Evolutionary conservation across 2,113 vertebrate genomes (phyloP), one percentile per base, ranked within the genome.

Genomic region (Chloropsis hardwickii): DNA sequence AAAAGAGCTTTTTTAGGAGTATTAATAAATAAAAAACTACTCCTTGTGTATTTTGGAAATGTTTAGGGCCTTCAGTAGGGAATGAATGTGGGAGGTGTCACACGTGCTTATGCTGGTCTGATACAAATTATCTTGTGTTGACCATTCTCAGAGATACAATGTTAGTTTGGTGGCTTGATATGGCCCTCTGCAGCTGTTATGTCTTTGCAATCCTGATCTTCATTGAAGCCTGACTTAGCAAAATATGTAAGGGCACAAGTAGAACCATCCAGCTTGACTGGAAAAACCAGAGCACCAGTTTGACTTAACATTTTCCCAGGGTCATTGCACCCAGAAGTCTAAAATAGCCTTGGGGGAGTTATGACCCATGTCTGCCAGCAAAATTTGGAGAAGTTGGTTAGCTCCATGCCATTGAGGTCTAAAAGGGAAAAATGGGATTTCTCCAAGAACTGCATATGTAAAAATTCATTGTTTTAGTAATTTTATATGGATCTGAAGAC

Each of bases 231-330:
- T 95, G 62, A 95, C 83, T 80, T 92, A 44, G 47, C 60, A 51
- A 88, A 86, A 78, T 77, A 70, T 74, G 86, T 86, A 70, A 90
- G 35, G 2, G 3, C 56, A 77, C 0, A 0, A 74, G 23, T 89
- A 77, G 65, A 95, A 81, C 33, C 29, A 92, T 91, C 76, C 84
- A 77, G 89, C 77, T 92, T 78, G 89, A 94, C 90, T 86, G 93
- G 93, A 94, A 93, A 97, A 95, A 93, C 19, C 72, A 94, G 80
- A 81, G 67, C 45, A 56, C 31, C 1, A 2, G 3, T 81, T 77
- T 88, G 60, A 83, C 56, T 92, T 79, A 62, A 73, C 28, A 40
- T 86, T 93, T 88, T 92, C 1, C 0, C 35, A 42, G 82, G 74
- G 82, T 92, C 62, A 58, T 37, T 90, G 79, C 50, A 73, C 66